These are phyloP conservation scores for Kradibia gibbosae DNA, from an alignment of 1,140 invertebrate species.

Conservation along the genomic window DNA sequence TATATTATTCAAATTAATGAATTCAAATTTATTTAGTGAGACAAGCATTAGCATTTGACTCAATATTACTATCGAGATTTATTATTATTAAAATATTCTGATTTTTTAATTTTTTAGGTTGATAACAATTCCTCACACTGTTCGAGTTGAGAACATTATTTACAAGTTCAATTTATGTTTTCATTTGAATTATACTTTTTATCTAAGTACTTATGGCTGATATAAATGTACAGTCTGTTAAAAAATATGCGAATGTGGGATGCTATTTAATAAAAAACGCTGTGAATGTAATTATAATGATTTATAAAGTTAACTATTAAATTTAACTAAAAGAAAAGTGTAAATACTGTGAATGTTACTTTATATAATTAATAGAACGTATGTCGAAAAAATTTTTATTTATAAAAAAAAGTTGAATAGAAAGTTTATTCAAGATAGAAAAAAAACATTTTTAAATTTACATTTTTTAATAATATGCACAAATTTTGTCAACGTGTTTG, in stretches of 20 bases:
- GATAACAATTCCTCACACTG: neutral
- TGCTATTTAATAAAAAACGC: neutral
- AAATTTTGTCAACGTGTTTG: too few species aligned
- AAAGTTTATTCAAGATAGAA: too few species aligned
- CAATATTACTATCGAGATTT: neutral
- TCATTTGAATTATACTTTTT: neutral
- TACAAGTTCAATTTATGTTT: neutral
- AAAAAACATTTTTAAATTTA: too few species aligned
- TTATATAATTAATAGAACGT: too few species aligned
- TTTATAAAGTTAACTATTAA: too few species aligned
- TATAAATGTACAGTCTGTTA: conserved; percentile 5
- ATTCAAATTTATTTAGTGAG: too few species aligned
- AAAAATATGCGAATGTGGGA: neutral
- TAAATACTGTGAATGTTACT: too few species aligned
- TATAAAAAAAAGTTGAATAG: too few species aligned
- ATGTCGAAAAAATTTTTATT: too few species aligned
- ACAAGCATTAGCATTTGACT: neutral
- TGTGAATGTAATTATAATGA: neutral
- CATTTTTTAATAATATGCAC: too few species aligned
- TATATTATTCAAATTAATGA: too few species aligned
- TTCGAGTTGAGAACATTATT: neutral
- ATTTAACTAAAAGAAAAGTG: too few species aligned
- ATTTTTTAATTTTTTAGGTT: neutral
- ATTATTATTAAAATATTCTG: neutral
- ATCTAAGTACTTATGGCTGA: conserved; percentile 13